These are phyloP conservation scores for Ganaspis brasiliensis DNA, from an alignment of 2,888 invertebrate genomes.

Conservation along the genomic window DNA sequence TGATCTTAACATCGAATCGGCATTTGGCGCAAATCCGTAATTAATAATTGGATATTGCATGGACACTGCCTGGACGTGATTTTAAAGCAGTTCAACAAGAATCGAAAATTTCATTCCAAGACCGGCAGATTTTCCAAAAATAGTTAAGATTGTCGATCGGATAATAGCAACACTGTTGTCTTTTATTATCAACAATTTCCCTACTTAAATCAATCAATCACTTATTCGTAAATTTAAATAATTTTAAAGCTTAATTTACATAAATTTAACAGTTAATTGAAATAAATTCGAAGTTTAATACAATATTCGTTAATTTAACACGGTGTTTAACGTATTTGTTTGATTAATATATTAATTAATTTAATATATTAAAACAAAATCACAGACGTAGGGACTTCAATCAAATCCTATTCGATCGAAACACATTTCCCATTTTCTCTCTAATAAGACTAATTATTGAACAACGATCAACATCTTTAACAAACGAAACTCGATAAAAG, in stretches of 20 bases:
- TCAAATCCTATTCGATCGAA: neutral
- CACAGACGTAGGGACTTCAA: no score
- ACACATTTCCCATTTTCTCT: neutral
- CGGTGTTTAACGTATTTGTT: no score
- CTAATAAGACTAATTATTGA: neutral
- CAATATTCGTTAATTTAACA: no score
- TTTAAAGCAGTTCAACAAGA: neutral
- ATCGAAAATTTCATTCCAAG: neutral
- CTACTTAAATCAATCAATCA: neutral
- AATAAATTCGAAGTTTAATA: no score
- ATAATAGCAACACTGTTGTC: neutral
- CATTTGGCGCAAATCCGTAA: constrained; percentile 16
- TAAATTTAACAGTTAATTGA: no score
- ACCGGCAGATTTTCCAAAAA: constrained; percentile 13
- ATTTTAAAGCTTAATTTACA: no score
- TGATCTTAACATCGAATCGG: constrained; percentile 20
- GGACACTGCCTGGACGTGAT: constrained; percentile 22
- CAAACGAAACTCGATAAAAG: neutral
- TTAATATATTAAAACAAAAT: no score
- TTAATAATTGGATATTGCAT: constrained; percentile 5
- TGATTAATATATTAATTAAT: no score
- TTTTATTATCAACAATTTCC: neutral
- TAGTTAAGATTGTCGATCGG: constrained; percentile 23
- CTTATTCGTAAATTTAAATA: neutral
- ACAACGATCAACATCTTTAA: constrained; percentile 7